Conservation (phyloP, 64 coral and sea anemone genomes). For the Porites australiensis region DNA sequence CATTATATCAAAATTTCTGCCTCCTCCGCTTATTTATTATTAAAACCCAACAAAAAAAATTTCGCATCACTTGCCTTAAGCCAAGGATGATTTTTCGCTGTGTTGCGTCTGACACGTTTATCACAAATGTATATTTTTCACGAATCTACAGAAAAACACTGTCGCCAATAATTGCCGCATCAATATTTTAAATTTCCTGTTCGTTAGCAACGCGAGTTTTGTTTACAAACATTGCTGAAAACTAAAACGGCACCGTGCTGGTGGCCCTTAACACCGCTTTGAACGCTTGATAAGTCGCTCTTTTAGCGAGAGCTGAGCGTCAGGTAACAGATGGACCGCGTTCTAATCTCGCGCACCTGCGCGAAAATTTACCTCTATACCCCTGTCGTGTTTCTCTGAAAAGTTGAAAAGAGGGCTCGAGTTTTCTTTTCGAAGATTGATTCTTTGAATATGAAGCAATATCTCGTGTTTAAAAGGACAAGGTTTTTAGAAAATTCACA, state of each 20-base stretch:
- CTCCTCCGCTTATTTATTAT: background rate
- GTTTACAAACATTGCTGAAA: conserved; percentile 41
- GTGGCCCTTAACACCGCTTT: background rate
- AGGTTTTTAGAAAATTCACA: background rate
- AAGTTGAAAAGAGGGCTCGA: background rate
- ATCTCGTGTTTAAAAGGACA: background rate
- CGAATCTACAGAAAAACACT: background rate
- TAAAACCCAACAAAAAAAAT: background rate
- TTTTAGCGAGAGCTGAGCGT: background rate
- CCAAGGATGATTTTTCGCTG: background rate
- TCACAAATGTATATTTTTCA: too few species aligned
- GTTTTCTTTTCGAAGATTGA: background rate
- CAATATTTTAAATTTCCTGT: conserved; percentile 41
- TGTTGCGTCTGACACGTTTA: too few species aligned
- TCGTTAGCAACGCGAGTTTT: conserved; percentile 39
- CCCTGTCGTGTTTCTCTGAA: background rate
- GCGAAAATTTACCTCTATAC: background rate
- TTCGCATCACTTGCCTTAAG: background rate
- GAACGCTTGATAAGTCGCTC: background rate
- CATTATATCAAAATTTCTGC: background rate
- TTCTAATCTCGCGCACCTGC: background rate
- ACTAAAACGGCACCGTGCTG: background rate
- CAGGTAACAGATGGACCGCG: background rate
- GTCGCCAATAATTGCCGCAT: background rate
- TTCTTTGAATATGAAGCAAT: background rate